Conservation (phyloP, 2,888 invertebrate species). For the Synergus laeviventris region DNA sequence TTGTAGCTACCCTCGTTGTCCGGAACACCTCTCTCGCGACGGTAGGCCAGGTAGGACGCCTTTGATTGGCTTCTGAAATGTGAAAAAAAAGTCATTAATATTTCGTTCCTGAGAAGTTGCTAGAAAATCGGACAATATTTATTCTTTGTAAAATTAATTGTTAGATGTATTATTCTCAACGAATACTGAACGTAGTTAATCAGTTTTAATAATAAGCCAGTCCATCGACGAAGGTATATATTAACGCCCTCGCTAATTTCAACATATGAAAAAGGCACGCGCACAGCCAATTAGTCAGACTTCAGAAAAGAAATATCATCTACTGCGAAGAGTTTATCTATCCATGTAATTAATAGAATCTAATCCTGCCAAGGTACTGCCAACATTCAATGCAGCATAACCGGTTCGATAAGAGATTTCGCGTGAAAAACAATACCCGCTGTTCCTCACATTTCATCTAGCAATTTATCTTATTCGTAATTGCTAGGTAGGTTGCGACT, state of each 20-base stretch:
- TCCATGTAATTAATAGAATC: conserved; percentile 11
- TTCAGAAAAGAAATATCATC: background rate
- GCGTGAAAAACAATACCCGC: conserved; percentile 27
- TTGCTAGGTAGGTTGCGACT: conserved; percentile 7
- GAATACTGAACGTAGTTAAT: background rate
- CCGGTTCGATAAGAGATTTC: conserved; percentile 17
- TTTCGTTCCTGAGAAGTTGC: background rate
- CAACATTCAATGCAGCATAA: conserved; percentile 3
- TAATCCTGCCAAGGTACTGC: background rate
- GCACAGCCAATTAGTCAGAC: background rate
- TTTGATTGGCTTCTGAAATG: conserved; percentile 85
- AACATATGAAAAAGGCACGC: background rate
- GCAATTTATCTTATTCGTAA: conserved; percentile 28
- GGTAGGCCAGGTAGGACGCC: conserved; percentile 85
- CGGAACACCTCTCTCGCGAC: conserved; percentile 83
- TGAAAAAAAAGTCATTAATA: conserved; percentile 56
- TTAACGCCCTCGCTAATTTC: background rate
- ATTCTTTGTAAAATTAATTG: no score
- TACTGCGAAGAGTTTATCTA: conserved; percentile 5
- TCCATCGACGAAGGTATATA: background rate
- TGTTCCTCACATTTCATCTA: conserved; percentile 2
- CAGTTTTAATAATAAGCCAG: background rate
- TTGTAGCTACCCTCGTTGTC: conserved; percentile 87
- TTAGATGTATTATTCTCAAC: background rate
- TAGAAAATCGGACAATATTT: background rate